phyloP scores from a whole-genome alignment of 1,140 invertebrate species.

The Anoplolepis gracilipes region DNA sequence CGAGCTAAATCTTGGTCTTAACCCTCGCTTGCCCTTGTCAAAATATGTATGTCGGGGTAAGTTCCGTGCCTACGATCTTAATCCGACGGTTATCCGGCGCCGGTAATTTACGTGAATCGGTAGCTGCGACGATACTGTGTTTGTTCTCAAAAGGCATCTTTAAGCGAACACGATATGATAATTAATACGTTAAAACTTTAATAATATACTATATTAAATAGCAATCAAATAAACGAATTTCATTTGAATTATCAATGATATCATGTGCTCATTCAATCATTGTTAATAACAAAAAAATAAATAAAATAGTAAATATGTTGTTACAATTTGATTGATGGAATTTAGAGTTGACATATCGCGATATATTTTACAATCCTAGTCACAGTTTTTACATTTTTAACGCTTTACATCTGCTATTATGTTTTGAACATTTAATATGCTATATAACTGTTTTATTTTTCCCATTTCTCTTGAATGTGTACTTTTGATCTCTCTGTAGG shows the following conservation, averaged over 20 bases:
- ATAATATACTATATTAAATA: not conserved
- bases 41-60: slow-evolving; percentile 51
- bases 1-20: slow-evolving; percentile 56
- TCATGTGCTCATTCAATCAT: not conserved
- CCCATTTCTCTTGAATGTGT: not conserved
- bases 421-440: not conserved
- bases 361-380: not conserved
- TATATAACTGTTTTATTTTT: not conserved
- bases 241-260: slow-evolving; percentile 22
- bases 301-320: not conserved
- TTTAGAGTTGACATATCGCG: not conserved
- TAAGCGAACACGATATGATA: not conserved
- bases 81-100: slow-evolving; percentile 41
- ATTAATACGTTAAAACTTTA: slow-evolving; percentile 2
- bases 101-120: slow-evolving; percentile 40
- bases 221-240: slow-evolving; percentile 19
- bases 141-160: not conserved
- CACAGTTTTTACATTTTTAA: not conserved
- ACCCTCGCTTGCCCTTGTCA: slow-evolving; percentile 52
- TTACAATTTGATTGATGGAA: not conserved
- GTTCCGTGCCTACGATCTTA: slow-evolving; percentile 47
- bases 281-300: no score
- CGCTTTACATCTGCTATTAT: not conserved
- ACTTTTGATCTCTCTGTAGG: not conserved
- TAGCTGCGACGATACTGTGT: not conserved